Percentiles rank a stretch among this genome's conserved stretches.
These are phyloP conservation scores for Pegoplata infirma DNA, from an alignment of 2,888 invertebrate species.

Conservation along the genomic window DNA sequence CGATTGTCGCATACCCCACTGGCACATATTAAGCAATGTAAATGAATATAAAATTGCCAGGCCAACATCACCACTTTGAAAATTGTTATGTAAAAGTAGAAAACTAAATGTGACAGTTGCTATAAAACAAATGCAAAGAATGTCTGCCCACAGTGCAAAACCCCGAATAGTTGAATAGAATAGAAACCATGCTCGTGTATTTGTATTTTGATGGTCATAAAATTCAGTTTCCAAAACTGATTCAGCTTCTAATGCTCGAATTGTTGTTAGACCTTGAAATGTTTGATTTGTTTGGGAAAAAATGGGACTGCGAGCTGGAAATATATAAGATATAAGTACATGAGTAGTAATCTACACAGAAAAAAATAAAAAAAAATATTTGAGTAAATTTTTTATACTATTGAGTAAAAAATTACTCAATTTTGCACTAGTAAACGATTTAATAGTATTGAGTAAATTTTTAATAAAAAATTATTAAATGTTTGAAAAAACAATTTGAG, in stretches of 20 bases:
- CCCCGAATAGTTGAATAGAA: constrained; percentile 93
- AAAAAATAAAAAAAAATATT: too few relatives aligned
- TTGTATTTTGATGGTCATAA: constrained; percentile 81
- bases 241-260: constrained; percentile 85
- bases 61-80: constrained; percentile 82
- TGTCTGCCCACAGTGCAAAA: constrained; percentile 94
- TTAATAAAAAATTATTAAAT: not conserved
- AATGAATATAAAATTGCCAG: constrained; percentile 85
- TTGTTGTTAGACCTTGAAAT: constrained; percentile 86
- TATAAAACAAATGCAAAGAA: constrained; percentile 91
- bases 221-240: constrained; percentile 81
- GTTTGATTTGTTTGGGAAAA: constrained; percentile 87
- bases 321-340: too few relatives aligned
- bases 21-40: constrained; percentile 84
- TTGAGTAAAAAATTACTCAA: too few relatives aligned
- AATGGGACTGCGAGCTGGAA: constrained; percentile 86
- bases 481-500: too few relatives aligned
- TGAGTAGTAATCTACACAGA: too few relatives aligned
- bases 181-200: constrained; percentile 86
- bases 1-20: constrained; percentile 91
- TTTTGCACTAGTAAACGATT: too few relatives aligned
- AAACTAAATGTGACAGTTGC: constrained; percentile 90
- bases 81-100: constrained; percentile 80
- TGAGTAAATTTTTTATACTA: too few relatives aligned
- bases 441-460: too few relatives aligned